Percentiles rank a stretch among this genome's conserved stretches.
Conservation (phyloP, 2,113 vertebrate species). For the Himantopus leucocephalus region DNA sequence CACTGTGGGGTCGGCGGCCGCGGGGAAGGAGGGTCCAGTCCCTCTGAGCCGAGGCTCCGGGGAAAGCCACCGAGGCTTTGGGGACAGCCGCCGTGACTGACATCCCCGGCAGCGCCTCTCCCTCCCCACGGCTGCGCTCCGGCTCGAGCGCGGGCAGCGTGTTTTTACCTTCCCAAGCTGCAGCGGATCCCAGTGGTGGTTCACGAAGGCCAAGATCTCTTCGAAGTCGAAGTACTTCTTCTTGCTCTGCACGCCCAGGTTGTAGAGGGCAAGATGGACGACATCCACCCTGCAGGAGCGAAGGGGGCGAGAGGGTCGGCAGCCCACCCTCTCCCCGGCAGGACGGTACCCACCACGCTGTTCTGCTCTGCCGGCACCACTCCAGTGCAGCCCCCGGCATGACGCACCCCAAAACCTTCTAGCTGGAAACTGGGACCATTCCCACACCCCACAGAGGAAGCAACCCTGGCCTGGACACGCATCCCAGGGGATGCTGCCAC, state of each 20-base stretch:
- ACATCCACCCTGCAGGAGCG: slow-evolving; percentile 86
- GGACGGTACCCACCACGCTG: accelerated
- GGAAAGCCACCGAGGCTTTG: background rate
- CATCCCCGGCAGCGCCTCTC: accelerated
- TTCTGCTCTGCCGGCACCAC: background rate
- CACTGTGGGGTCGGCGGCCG: accelerated
- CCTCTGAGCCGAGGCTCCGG: background rate
- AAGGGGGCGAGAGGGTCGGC: background rate
- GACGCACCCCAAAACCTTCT: background rate
- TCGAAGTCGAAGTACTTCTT: slow-evolving; percentile 98
- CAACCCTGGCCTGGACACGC: background rate
- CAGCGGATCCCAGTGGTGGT: slow-evolving; percentile 89
- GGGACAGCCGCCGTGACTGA: background rate
- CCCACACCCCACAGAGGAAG: background rate
- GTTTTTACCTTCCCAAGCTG: slow-evolving; percentile 90
- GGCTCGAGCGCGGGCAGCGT: accelerated
- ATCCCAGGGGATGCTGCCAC: too few relatives aligned
- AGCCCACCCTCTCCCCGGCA: background rate
- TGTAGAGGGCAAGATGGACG: slow-evolving; percentile 94
- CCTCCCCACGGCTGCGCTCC: background rate
- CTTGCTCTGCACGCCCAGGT: slow-evolving; percentile 93
- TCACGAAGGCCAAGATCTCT: slow-evolving; percentile 90
- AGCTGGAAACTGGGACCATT: background rate
- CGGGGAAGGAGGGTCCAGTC: background rate
- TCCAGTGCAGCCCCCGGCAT: accelerated